Evolutionary conservation across 2,113 vertebrate species (phyloP), one percentile per base, ranked within the genome.

Genomic region (Cercocebus atys): DNA sequence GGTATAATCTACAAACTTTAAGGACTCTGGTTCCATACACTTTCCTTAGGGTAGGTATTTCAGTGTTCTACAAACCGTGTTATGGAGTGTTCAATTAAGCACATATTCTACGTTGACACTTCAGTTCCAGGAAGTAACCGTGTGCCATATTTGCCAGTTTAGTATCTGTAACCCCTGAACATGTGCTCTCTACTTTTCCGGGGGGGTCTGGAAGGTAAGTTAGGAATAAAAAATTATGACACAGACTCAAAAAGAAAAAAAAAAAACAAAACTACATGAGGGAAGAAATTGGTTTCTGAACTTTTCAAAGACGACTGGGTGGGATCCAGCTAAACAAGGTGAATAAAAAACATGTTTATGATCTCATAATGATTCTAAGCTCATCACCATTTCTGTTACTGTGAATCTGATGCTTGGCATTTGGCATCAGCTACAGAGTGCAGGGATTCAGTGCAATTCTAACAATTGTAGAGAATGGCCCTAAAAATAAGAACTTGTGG

Each of bases 51-150:
- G 92, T 96, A 97, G 97, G 92, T 98, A 97, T 97, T 98, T 97
- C 95, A 97, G 47, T 98, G 91, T 97, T 98, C 90, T 57, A 96
- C 98, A 98, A 98, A 96, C 97, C 98, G 90, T 86, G 96, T 97
- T 98, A 98, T 73, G 95, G 98, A 96, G 98, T 98, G 96, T 98
- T 98, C 98, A 98, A 95, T 97, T 98, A 98, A 98, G 97, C 96
- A 98, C 97, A 96, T 97, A 95, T 97, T 98, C 97, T 97, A 86
- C 97, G 96, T 38, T 97, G 98, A 98, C 98, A 97, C 98, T 98
- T 98, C 97, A 96, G 93, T 97, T 98, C 96, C 96, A 97, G 95
- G 97, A 98, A 98, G 96, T 98, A 89, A 98, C 76, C 82, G 94
- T 97, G 95, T 97, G 97, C 98, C 98, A 98, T 93, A 97, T 96